phyloP scores from a whole-genome alignment of 2,113 vertebrate species.

The Ammodytes dubius region DNA sequence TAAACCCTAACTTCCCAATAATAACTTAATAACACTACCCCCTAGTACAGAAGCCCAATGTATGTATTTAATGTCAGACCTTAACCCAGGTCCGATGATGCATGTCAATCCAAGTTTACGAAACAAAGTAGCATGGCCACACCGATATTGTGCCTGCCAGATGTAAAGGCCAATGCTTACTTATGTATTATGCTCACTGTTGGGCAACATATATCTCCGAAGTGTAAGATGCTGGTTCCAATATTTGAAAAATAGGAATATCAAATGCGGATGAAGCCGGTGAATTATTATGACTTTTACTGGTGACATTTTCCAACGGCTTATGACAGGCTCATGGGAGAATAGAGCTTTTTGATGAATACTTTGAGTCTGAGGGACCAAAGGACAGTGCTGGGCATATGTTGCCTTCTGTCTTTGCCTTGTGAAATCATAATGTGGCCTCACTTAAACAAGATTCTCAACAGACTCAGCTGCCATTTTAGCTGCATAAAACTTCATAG shows the following conservation, averaged over 20 bases:
- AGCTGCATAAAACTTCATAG: slow-evolving; percentile 36
- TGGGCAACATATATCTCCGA: slow-evolving; percentile 89
- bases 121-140: slow-evolving; percentile 34
- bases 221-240: slow-evolving; percentile 89
- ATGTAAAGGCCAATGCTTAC: slow-evolving; percentile 75
- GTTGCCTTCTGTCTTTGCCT: slow-evolving; percentile 93
- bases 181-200: slow-evolving; percentile 90
- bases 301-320: slow-evolving; percentile 98
- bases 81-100: not conserved
- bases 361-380: slow-evolving; percentile 91
- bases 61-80: not conserved
- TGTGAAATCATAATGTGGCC: slow-evolving; percentile 95
- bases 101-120: not conserved
- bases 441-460: slow-evolving; percentile 81
- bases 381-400: slow-evolving; percentile 90
- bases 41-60: not conserved
- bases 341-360: slow-evolving; percentile 94
- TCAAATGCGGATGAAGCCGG: slow-evolving; percentile 95
- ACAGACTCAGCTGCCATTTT: slow-evolving; percentile 68
- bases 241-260: slow-evolving; percentile 94
- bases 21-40: no score
- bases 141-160: not conserved
- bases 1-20: no score
- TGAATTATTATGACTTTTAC: slow-evolving; percentile 98
- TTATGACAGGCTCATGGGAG: slow-evolving; percentile 98